Conservation (phyloP, 2,888 invertebrate genomes). For the Dendrolimus pini region DNA sequence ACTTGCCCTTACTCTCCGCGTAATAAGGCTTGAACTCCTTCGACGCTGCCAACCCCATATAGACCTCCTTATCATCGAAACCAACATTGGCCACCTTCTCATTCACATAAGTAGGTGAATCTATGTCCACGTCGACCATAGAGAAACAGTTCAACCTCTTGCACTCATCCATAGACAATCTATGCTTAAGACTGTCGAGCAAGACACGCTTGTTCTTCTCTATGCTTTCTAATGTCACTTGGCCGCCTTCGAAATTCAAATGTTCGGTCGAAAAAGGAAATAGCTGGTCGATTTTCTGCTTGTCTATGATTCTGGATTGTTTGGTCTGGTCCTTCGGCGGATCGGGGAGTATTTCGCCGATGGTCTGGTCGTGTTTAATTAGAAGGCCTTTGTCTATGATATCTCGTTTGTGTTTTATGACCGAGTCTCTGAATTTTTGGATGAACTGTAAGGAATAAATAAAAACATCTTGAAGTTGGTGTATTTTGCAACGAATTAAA, state of each 20-base stretch:
- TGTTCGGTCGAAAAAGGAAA: constrained; percentile 45
- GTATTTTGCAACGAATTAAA: no score
- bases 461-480: no score
- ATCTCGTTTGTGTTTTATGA: constrained; percentile 40
- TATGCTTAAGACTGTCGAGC: constrained; percentile 34
- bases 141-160: constrained; percentile 58
- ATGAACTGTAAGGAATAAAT: constrained; percentile 41
- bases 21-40: constrained; percentile 45
- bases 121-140: constrained; percentile 65
- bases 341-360: constrained; percentile 45
- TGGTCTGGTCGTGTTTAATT: constrained; percentile 30
- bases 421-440: constrained; percentile 45
- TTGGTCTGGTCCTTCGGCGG: constrained; percentile 17
- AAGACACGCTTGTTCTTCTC: constrained; percentile 55
- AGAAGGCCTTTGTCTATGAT: constrained; percentile 41
- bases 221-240: constrained; percentile 49
- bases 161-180: constrained; percentile 32
- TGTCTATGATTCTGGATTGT: constrained; percentile 10
- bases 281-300: constrained; percentile 24
- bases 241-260: constrained; percentile 30
- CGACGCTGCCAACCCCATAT: constrained; percentile 33
- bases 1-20: constrained; percentile 50
- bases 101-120: constrained; percentile 44
- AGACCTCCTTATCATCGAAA: constrained; percentile 46
- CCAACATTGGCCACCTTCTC: constrained; percentile 53